These are phyloP conservation scores for Paramormyrops kingsleyae DNA, from an alignment of 2,113 vertebrate genomes.

Conservation along the genomic window DNA sequence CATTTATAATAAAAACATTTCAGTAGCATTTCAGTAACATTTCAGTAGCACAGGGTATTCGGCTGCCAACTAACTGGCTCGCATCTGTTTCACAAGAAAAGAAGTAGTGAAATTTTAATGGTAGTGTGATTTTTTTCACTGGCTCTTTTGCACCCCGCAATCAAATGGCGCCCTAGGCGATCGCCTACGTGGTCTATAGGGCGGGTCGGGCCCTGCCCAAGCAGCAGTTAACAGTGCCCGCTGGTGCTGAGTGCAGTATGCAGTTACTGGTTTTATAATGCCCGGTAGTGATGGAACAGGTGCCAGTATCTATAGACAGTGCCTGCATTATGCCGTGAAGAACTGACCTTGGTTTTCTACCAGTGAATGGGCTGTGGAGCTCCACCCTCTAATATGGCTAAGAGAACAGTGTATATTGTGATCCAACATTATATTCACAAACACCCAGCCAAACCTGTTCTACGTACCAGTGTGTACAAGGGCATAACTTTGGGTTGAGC, in stretches of 20 bases:
- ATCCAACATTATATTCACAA: not conserved
- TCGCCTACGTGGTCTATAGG: not conserved
- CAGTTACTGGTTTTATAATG: not conserved
- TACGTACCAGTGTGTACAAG: not conserved
- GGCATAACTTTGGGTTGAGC: not conserved
- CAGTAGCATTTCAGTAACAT: not conserved
- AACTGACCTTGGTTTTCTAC: not conserved
- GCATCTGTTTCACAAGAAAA: not conserved
- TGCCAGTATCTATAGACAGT: not conserved
- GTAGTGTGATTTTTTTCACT: not conserved
- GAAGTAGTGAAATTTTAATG: not conserved
- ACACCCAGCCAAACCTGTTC: not conserved
- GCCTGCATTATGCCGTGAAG: not conserved
- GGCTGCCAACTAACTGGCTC: not conserved
- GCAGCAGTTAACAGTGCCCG: not conserved
- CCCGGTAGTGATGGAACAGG: not conserved
- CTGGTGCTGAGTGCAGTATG: not conserved
- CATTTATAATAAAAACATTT: not conserved
- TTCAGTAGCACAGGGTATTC: not conserved
- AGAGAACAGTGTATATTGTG: not conserved
- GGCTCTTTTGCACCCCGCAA: not conserved
- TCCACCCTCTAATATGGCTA: not conserved
- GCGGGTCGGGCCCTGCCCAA: not conserved
- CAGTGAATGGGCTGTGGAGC: not conserved
- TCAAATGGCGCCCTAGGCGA: not conserved